Percentiles rank a stretch among this genome's conserved stretches.
These are phyloP conservation scores for Colletes collaris DNA, from an alignment of 2,888 invertebrate species.

Conservation along the genomic window DNA sequence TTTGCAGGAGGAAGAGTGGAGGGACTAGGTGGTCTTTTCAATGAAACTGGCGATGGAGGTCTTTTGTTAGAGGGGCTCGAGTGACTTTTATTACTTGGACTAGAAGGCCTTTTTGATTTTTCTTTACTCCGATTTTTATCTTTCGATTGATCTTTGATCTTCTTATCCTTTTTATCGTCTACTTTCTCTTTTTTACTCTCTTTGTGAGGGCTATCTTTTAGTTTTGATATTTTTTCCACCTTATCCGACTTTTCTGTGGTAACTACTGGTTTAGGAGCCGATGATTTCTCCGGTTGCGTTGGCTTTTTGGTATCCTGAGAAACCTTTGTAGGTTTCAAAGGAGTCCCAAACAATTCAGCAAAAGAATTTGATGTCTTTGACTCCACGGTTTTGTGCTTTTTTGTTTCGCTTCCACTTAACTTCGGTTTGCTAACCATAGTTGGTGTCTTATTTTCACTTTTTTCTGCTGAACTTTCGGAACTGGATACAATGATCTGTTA, in stretches of 20 bases:
- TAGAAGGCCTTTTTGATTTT: conserved; percentile 83
- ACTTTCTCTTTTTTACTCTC: conserved; percentile 83
- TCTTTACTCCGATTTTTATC: conserved; percentile 85
- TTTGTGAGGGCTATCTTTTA: conserved; percentile 85
- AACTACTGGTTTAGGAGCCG: conserved; percentile 76
- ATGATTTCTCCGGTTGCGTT: conserved; percentile 76
- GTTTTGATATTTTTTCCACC: conserved; percentile 80
- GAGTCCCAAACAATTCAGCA: conserved; percentile 92
- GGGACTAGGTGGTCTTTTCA: conserved; percentile 79
- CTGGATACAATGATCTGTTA: conserved; percentile 80
- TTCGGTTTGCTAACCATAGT: conserved; percentile 90
- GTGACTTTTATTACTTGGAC: conserved; percentile 80
- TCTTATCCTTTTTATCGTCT: conserved; percentile 83
- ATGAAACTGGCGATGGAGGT: conserved; percentile 73
- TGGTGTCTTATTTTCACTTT: conserved; percentile 85
- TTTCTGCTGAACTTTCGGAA: conserved; percentile 85
- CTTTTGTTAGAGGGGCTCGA: conserved; percentile 77
- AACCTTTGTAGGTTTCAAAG: conserved; percentile 90
- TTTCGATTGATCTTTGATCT: conserved; percentile 85
- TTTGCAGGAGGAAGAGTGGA: conserved; percentile 72
- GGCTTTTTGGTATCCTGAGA: conserved; percentile 87
- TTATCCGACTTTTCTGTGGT: conserved; percentile 86
- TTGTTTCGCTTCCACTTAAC: conserved; percentile 84
- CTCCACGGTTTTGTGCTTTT: conserved; percentile 78
- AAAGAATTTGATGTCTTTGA: conserved; percentile 87